phyloP scores from a whole-genome alignment of 2,888 invertebrate genomes.

The Drosophila greeni region DNA sequence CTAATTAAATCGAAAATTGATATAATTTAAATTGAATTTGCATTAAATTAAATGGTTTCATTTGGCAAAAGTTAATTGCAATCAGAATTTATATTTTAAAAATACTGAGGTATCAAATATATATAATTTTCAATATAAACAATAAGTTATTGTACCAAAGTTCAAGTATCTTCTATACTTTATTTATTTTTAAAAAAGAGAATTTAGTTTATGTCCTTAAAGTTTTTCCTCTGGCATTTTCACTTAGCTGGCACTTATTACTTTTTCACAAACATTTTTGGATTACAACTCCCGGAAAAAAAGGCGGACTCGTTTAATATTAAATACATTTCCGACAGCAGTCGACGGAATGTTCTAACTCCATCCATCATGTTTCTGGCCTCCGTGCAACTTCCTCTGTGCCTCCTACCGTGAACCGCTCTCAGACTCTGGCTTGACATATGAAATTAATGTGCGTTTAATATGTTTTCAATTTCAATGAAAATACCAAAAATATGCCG shows the following conservation, averaged over 20 bases:
- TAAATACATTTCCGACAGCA: slow-evolving; percentile 22
- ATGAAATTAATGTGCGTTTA: slow-evolving; percentile 64
- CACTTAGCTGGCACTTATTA: not conserved
- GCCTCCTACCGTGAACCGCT: slow-evolving; percentile 2
- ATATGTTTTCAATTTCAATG: slow-evolving; percentile 62
- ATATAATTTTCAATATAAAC: not conserved
- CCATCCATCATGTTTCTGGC: slow-evolving; percentile 22
- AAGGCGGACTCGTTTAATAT: slow-evolving; percentile 14
- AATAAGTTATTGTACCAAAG: too few species aligned
- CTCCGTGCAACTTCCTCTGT: slow-evolving; percentile 13
- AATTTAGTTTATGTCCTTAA: not conserved
- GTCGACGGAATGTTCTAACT: slow-evolving; percentile 14
- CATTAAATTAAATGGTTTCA: not conserved
- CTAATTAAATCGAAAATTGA: not conserved
- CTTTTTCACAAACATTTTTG: not conserved
- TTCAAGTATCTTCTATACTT: too few species aligned
- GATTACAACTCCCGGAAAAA: slow-evolving; percentile 1
- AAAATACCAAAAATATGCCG: slow-evolving; percentile 52
- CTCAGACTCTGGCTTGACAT: slow-evolving; percentile 30
- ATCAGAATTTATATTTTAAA: not conserved
- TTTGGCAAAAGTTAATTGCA: not conserved
- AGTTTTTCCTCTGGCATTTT: not conserved
- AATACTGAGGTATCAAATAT: not conserved
- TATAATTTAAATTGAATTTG: not conserved
- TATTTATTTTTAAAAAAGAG: not conserved